Conservation (phyloP, 2,888 invertebrate species). For the Loripinus fragilis region DNA sequence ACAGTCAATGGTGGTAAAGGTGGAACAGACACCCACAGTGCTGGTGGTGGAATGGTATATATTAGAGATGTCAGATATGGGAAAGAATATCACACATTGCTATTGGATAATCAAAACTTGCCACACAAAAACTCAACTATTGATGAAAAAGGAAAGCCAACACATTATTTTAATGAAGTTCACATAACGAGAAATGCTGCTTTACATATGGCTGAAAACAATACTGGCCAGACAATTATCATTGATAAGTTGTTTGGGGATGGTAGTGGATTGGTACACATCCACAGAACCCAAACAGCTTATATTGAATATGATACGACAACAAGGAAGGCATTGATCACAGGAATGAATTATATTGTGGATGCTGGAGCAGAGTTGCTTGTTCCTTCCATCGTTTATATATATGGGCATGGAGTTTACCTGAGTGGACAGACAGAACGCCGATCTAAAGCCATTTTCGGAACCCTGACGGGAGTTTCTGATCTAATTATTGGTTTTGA, state of each 20-base stretch:
- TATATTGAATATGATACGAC: conserved; percentile 63
- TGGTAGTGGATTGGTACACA: conserved; percentile 66
- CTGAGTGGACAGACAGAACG: conserved; percentile 52
- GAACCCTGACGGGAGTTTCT: conserved; percentile 67
- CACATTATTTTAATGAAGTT: conserved; percentile 69
- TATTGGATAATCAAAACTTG: conserved; percentile 60
- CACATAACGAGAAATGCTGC: conserved; percentile 68
- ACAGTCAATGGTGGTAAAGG: conserved; percentile 65
- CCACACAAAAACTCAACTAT: conserved; percentile 68
- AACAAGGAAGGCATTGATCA: conserved; percentile 63
- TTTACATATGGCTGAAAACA: conserved; percentile 59
- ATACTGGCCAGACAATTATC: conserved; percentile 47
- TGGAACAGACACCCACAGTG: conserved; percentile 45
- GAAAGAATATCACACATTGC: conserved; percentile 57
- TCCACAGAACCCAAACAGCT: conserved; percentile 63
- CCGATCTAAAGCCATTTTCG: conserved; percentile 62
- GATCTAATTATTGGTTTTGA: conserved; percentile 66
- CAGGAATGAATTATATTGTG: conserved; percentile 68
- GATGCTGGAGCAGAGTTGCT: conserved; percentile 64
- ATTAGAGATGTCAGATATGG: conserved; percentile 64
- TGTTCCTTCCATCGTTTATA: conserved; percentile 65
- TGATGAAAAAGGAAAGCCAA: conserved; percentile 53
- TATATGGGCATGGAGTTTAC: conserved; percentile 68
- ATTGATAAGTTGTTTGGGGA: conserved; percentile 64
- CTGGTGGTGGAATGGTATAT: conserved; percentile 72